Conservation (phyloP, 2,113 vertebrate genomes). For the Paramisgurnus dabryanus region DNA sequence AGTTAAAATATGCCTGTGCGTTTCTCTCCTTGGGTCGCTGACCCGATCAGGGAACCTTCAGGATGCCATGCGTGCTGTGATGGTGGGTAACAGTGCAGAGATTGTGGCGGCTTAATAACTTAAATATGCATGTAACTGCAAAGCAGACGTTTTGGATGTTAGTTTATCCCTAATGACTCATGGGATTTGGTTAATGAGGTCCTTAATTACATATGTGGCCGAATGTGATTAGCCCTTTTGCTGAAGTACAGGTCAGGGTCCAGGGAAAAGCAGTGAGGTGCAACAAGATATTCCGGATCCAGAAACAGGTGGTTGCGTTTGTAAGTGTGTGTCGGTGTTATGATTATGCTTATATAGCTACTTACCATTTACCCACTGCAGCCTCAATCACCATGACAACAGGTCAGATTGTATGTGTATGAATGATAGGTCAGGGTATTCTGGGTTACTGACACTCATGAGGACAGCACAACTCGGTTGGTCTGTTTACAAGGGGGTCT, state of each 20-base stretch:
- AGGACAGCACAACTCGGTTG: background rate
- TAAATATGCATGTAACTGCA: conserved; percentile 20
- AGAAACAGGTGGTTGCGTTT: conserved; percentile 22
- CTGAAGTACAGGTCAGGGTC: conserved; percentile 3
- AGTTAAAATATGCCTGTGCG: conserved; percentile 18
- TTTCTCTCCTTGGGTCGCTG: conserved; percentile 1
- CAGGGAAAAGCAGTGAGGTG: background rate
- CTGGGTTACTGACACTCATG: background rate
- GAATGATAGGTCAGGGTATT: background rate
- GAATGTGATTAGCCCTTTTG: conserved; percentile 36
- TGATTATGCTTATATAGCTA: background rate
- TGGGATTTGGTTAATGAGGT: conserved; percentile 45
- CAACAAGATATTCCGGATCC: background rate
- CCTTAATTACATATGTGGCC: conserved; percentile 39
- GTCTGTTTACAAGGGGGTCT: background rate
- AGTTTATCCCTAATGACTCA: conserved; percentile 39
- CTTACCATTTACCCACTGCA: background rate
- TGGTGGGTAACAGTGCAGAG: background rate
- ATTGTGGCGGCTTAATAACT: background rate
- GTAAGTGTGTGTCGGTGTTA: background rate
- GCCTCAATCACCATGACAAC: conserved; percentile 2
- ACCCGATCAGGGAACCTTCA: background rate
- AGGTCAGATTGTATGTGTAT: background rate
- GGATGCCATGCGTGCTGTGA: background rate
- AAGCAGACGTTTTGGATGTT: conserved; percentile 30